A percentile compares a stretch with the other conserved stretches of the same genome.
Evolutionary conservation across 1,140 invertebrate genomes (phyloP).

Genomic region (Drosophila malerkotliana): DNA sequence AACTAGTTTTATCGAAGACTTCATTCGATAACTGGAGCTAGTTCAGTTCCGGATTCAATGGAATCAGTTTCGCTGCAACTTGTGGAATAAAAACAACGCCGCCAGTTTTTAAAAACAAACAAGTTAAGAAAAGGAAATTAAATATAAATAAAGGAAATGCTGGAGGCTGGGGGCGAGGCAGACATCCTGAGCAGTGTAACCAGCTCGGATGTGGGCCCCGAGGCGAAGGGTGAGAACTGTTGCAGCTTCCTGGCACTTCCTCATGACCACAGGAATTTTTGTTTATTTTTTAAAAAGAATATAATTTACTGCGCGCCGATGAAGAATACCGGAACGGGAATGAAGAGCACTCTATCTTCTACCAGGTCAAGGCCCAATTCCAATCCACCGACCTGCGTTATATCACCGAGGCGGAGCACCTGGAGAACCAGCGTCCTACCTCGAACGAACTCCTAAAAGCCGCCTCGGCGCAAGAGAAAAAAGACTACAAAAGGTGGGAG

Average conservation of each 20-base stretch:
- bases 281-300: constrained; percentile 34
- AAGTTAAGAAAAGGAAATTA: not conserved
- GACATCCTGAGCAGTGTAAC: constrained; percentile 7
- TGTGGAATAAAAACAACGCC: constrained; percentile 18
- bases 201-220: constrained; percentile 50
- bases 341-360: constrained; percentile 62
- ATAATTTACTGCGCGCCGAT: constrained; percentile 63
- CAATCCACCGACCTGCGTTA: constrained; percentile 62
- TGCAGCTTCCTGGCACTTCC: too few species aligned
- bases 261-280: not conserved
- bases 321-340: constrained; percentile 69
- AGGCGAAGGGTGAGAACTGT: constrained; percentile 53
- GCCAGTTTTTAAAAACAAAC: constrained; percentile 29
- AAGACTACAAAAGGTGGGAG: constrained; percentile 55
- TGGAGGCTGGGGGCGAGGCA: constrained; percentile 9
- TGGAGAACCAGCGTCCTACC: constrained; percentile 39
- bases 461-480: constrained; percentile 46
- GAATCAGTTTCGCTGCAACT: not conserved
- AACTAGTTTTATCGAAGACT: too few species aligned
- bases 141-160: constrained; percentile 28
- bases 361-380: constrained; percentile 67
- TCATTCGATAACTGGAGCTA: too few species aligned
- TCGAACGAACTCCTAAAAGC: constrained; percentile 27
- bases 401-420: constrained; percentile 44
- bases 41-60: too few species aligned